Evolutionary conservation across 1,140 invertebrate species (phyloP), one percentile per base, ranked within the genome.

Genomic region (Megathymus violae): DNA sequence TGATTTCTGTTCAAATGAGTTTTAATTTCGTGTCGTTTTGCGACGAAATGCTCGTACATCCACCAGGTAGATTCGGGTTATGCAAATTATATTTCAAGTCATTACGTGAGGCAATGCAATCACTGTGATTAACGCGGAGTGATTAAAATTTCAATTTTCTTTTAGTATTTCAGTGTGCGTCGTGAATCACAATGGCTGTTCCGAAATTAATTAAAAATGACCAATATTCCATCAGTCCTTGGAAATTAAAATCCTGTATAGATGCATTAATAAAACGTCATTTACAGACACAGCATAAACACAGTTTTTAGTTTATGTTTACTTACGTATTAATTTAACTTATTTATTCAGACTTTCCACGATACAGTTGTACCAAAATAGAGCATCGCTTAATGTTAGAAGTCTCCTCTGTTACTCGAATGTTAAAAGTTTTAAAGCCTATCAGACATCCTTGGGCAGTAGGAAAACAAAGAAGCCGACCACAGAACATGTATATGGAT

Each of bases 141-240:
- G 44, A 60, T 60, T 60, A 60, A 60, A 60, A 40, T 60, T 60
- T 60, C 56, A 60, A 60, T 60, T 60, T 59, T 60, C 56, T 60
- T 60, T 60, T 10, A 48, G 34, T 48, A 11, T 60, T 48, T 48
- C 31, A 14, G 4, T 13, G 56, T 48, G 11, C 3, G 40, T 19
- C 31, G 31, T 48, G 44, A 60, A 48, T 60, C 56, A 14, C 44
- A 3, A 25, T 13, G 17, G 44, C 27, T 59, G 27, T 59, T 59
- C 17, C 27, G 44, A 38, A 47, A 59, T 59, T 58, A 58, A 58
- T 58, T 58, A 36, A 46, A 46, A 36, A 31, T 48, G 13, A 14
- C 38, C 17, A 41, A 43, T 16, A 14, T 54, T 19, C 51, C 25
- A 1, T 31, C 1, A 1, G 27, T 31, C 27, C 27, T 31, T 31